Percentiles rank a stretch among this genome's conserved stretches.
phyloP scores from a whole-genome alignment of 2,113 vertebrate species.

The Gallinago media region DNA sequence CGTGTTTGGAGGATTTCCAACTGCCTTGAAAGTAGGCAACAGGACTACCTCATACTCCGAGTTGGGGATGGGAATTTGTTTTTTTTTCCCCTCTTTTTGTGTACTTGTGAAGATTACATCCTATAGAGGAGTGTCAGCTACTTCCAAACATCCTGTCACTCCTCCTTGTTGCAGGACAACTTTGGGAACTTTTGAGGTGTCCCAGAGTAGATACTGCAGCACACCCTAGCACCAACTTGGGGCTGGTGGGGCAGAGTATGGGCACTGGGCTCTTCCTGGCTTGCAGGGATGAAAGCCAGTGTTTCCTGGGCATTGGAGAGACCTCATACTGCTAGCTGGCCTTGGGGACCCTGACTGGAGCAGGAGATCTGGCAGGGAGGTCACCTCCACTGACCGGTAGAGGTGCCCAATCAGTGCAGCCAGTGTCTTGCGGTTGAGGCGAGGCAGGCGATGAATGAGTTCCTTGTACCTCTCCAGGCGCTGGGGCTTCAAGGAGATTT shows the following conservation, averaged over 20 bases:
- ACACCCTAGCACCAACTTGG: background rate
- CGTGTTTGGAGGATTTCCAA: background rate
- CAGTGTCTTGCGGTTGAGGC: constrained; percentile 91
- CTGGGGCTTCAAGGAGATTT: constrained; percentile 79
- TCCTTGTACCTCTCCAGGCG: constrained; percentile 93
- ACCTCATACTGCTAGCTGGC: background rate
- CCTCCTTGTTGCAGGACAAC: background rate
- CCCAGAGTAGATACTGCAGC: background rate
- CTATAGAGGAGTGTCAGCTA: background rate
- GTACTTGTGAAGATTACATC: background rate
- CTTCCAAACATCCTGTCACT: background rate
- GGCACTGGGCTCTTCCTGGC: background rate
- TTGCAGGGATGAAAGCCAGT: fast-evolving
- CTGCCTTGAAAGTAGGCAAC: background rate
- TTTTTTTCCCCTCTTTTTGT: background rate
- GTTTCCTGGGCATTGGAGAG: background rate
- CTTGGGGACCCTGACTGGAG: background rate
- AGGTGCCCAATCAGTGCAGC: constrained; percentile 93
- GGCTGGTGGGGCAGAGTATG: fast-evolving
- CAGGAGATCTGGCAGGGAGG: fast-evolving
- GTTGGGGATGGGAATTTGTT: fast-evolving
- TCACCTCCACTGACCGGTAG: constrained; percentile 83
- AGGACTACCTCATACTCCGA: background rate
- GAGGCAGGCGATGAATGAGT: constrained; percentile 88
- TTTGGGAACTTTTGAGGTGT: background rate